Conservation (phyloP, 1,140 invertebrate species). For the Papilio dardanus region DNA sequence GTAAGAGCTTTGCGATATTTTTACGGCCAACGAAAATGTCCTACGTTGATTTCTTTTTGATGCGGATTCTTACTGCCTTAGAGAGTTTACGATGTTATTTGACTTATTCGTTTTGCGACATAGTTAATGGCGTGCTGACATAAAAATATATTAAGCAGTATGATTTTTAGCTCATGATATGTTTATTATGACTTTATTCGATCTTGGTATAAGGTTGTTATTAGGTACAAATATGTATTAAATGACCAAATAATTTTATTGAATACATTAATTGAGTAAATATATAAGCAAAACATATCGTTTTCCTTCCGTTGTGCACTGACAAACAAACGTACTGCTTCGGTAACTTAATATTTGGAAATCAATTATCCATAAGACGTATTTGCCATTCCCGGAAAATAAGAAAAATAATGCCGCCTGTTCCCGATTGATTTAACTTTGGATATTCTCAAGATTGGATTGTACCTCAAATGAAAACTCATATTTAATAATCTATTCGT, state of each 20-base stretch:
- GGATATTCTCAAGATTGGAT: neutral
- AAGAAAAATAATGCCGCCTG: slow-evolving; percentile 51
- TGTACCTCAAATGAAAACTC: neutral
- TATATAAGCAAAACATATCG: slow-evolving; percentile 46
- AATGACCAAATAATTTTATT: neutral
- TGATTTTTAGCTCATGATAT: neutral
- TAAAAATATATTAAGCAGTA: neutral
- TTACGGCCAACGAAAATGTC: slow-evolving; percentile 64
- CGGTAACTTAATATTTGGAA: slow-evolving; percentile 72
- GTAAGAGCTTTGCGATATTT: slow-evolving; percentile 72
- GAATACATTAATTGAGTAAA: slow-evolving; percentile 40
- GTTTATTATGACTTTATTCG: neutral
- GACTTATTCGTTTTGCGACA: slow-evolving; percentile 18
- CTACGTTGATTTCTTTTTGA: slow-evolving; percentile 48
- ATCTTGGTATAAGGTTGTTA: neutral
- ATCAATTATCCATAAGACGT: slow-evolving; percentile 68
- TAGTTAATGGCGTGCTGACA: slow-evolving; percentile 2
- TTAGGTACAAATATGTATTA: neutral
- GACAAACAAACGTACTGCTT: slow-evolving; percentile 51
- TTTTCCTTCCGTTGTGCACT: slow-evolving; percentile 45
- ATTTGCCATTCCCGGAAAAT: slow-evolving; percentile 58
- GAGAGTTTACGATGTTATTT: slow-evolving; percentile 24
- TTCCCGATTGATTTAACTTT: slow-evolving; percentile 28
- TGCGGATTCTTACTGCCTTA: slow-evolving; percentile 36
- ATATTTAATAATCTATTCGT: neutral